Base-by-base conservation (phyloP, 2,113 vertebrate genomes). In the Caracal caracal region DNA sequence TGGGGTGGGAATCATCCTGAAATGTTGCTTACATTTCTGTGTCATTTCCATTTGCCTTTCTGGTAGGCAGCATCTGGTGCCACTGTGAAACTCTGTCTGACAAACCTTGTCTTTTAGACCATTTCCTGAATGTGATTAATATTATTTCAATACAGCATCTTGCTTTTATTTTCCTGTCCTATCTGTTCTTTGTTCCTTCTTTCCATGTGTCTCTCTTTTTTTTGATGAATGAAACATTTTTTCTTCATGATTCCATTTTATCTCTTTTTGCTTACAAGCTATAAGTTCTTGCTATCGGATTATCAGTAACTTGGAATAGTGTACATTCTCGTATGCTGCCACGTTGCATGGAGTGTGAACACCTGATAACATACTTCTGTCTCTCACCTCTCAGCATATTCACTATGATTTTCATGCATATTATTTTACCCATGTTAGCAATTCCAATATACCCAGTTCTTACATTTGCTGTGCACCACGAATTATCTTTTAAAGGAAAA, bases 291-390 rank as follows among this genome's bases (percentile, higher is more conserved):
- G 30, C 65, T 66, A 30, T 66, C 65, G 7, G 33, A 66, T 66
- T 15, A n/a, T 66, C 15, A 17, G 65, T n/a, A 66, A 66, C 30
- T 66, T 66, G 65, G 6, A n/a, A 66, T 66, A 66, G 30, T 66
- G 13, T 6, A 33, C 33, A 66, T 66, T 66, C 65, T 16, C 13
- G 16, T 66, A 66, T n/a, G 65, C 65, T 66, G 15, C 65, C 65
- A 66, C 3, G 33, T n/a, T 16, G 5, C 15, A 0, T 17, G 6
- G 65, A 66, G 6, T 3, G 5, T 66, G 16, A n/a, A 30, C 2
- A 66, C 30, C 65, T n/a, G 65, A n/a, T 33, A 66, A n/a, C 15
- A 33, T 66, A 30, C 13, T 66, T 8, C 15, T n/a, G 30, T 66
- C 6, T 66, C 65, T 66, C 33, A 33, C 63, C 63, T 65, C 30